Base-by-base conservation (phyloP, 2,797 vertebrate species). In the Cyclopterus lumpus region DNA sequence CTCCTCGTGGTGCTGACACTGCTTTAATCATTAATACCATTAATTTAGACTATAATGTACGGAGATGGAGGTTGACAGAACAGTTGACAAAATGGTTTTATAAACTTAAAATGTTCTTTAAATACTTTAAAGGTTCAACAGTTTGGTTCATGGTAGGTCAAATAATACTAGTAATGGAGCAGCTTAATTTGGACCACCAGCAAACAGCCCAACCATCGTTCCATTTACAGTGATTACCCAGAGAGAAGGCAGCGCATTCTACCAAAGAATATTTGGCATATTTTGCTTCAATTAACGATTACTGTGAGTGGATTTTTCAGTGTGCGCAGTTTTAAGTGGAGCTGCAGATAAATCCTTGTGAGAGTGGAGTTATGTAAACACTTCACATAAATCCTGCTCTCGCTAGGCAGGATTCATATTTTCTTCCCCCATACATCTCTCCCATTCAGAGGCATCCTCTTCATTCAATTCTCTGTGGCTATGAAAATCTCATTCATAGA, bases 401-500 rank as follows among this genome's bases (percentile, higher is more conserved):
- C 53, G 44, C 36, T 44, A 69, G 54, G 69, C 81, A 83, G 86
- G 26, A 28, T 71, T 84, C 40, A 63, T 42, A 18, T 61, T 30
- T 26, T 46, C 34, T 48, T 53, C 73, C 59, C 36, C 8, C 61
- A 83, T 78, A 79, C 67, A 9, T 58, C n/a, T 40, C 62, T 73
- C 54, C 75, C 84, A 89, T 88, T 93, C 87, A 90, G 71, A 79
- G 18, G 30, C 80, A 34, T 73, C 66, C n/a, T 85, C 67, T 67
- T 76, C 87, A 91, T 90, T 89, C 81, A 91, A 71, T 73, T 74
- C 75, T 88, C 67, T 26, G 71, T 2, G 59, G 57, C 86, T 85
- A 77, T 82, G 78, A 87, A 91, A 77, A 82, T 86, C 68, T 86
- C 86, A 89, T 92, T 88, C 78, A 88, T 14, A 83, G 78, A 86